Evolutionary conservation across 2,113 vertebrate species (phyloP), one percentile per base, ranked within the genome.

Genomic region (Poeciliopsis prolifica): DNA sequence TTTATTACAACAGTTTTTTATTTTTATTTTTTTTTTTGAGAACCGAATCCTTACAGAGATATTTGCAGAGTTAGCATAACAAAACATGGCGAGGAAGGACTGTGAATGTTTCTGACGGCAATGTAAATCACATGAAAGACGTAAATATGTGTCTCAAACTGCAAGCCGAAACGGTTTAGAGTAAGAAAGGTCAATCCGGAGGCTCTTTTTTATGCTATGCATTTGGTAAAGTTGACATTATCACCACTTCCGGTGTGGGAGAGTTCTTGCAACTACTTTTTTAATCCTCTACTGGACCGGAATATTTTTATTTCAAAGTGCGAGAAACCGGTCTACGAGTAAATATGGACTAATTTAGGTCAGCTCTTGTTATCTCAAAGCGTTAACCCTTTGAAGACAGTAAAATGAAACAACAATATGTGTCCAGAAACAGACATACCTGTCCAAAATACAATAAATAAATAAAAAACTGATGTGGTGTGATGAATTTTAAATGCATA

Each of bases 401-500:
- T 3, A 26, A 44, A 67, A 15, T 2, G n/a, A 24, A 58, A n/a
- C 7, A 24, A 22, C 22, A 58, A n/a, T 58, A n/a, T 1, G 24
- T 58, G 1, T 9, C 0, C 22, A 3, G 19, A 8, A 54, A 22
- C 8, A 54, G 19, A 24, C 17, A 2, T 7, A 7, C 15, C 12
- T 17, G 24, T 6, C 17, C 12, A 33, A 70, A 60, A n/a, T 33
- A 37, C 1, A 14, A 70, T 0, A 26, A 29, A 29, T 2, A 29
- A 29, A 29, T 28, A 61, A 24, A 30, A 17, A 62, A 61, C 44
- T 35, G 1, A 35, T 9, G 33, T 7, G 0, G 33, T 30, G 24
- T 30, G 54, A 14, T 77, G 61, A 65, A 63, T 7, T 71, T 78
- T 13, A 51, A 58, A 64, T 66, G n/a, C 29, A n/a, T 29, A 61